Conservation (phyloP, 2,113 vertebrate genomes). For the Catharus fuscescens region DNA sequence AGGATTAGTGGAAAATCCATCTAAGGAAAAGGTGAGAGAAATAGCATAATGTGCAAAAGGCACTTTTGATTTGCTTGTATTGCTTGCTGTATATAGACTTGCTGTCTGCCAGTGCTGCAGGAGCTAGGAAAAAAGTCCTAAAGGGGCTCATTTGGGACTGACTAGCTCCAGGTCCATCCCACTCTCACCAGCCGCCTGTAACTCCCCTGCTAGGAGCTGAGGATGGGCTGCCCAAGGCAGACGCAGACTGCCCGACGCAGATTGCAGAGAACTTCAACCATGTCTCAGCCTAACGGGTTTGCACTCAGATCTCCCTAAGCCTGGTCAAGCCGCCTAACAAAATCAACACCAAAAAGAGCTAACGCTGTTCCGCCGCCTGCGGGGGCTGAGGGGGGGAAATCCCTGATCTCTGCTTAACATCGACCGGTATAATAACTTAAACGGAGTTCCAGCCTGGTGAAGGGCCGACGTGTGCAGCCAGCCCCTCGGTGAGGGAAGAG, state of each 20-base stretch:
- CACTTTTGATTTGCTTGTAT: neutral
- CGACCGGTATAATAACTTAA: neutral
- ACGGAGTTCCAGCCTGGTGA: neutral
- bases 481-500: neutral
- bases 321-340: fast-evolving
- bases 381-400: no score
- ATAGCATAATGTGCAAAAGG: neutral
- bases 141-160: neutral
- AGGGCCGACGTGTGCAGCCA: neutral
- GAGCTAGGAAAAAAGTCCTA: neutral
- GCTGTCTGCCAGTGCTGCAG: neutral
- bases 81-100: neutral
- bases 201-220: neutral
- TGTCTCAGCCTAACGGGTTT: neutral
- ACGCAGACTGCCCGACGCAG: neutral
- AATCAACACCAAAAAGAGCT: neutral
- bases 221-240: fast-evolving
- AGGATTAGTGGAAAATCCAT: neutral
- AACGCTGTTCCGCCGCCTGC: fast-evolving
- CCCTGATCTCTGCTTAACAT: neutral
- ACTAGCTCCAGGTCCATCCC: neutral
- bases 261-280: neutral
- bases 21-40: neutral
- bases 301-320: neutral
- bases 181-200: neutral